Conservation (phyloP, 2,888 invertebrate genomes). For the Itoplectis maculator region DNA sequence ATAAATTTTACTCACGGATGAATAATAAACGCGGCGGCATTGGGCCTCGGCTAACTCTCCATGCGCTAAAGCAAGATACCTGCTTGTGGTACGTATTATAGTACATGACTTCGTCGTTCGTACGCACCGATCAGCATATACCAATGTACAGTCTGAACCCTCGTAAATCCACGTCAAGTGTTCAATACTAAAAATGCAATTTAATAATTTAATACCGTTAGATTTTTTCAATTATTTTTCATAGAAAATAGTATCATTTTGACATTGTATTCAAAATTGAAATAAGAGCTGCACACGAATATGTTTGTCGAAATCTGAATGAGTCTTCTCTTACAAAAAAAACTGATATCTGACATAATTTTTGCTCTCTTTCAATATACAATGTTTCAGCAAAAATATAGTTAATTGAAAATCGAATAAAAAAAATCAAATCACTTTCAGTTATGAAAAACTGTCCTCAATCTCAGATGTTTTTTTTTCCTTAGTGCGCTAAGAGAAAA, state of each 20-base stretch:
- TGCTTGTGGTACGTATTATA: constrained; percentile 49
- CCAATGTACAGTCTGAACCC: neutral
- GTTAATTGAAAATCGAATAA: too few relatives aligned
- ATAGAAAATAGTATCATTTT: too few relatives aligned
- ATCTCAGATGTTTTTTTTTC: too few relatives aligned
- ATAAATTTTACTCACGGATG: constrained; percentile 78
- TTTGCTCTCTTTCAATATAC: too few relatives aligned
- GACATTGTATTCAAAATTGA: too few relatives aligned
- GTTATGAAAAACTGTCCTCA: too few relatives aligned
- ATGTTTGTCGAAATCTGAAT: too few relatives aligned
- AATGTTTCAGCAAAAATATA: too few relatives aligned
- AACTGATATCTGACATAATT: too few relatives aligned
- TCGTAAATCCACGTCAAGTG: neutral
- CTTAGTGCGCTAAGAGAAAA: too few relatives aligned
- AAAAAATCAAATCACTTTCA: neutral
- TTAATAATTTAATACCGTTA: neutral
- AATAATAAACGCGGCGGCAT: constrained; percentile 77
- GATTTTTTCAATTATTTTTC: neutral
- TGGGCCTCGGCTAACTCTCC: constrained; percentile 51
- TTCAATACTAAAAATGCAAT: neutral
- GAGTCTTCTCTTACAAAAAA: too few relatives aligned
- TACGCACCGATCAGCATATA: constrained; percentile 17
- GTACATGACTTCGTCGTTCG: constrained; percentile 31
- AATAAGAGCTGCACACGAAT: too few relatives aligned
- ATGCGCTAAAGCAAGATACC: constrained; percentile 55